These are phyloP conservation scores for Calliscelio sp. DNA, from an alignment of 2,888 invertebrate genomes.

Conservation along the genomic window DNA sequence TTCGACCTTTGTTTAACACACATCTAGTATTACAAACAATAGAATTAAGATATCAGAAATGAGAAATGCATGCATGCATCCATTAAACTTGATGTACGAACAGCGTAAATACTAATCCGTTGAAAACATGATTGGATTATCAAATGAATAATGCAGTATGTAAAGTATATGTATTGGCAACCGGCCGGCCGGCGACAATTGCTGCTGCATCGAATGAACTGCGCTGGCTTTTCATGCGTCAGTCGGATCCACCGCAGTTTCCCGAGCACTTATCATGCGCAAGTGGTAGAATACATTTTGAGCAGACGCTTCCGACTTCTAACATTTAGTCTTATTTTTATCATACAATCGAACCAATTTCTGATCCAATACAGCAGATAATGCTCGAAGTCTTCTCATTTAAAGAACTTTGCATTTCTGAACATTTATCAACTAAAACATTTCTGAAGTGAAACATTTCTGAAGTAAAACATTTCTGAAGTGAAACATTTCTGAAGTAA, in stretches of 20 bases:
- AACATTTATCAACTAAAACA: no score
- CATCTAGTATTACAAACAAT: no score
- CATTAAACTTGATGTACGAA: not conserved
- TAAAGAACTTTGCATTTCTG: no score
- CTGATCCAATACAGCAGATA: not conserved
- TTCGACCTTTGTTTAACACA: no score
- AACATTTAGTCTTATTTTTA: constrained; percentile 7
- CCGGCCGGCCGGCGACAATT: constrained; percentile 70
- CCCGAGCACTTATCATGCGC: constrained; percentile 70
- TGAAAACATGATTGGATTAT: constrained; percentile 42
- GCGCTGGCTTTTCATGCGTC: constrained; percentile 67
- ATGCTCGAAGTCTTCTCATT: no score
- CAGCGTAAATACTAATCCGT: constrained; percentile 29
- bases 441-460: no score
- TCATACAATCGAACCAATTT: not conserved
- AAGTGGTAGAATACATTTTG: constrained; percentile 52
- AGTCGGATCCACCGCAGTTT: constrained; percentile 67
- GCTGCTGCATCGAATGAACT: constrained; percentile 62
- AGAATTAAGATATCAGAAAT: no score
- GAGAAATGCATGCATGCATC: no score
- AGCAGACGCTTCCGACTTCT: constrained; percentile 42
- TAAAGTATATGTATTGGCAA: constrained; percentile 59
- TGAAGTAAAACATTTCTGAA: no score
- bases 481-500: no score
- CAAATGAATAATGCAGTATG: constrained; percentile 54